Evolutionary conservation across 2,113 vertebrate species (phyloP).

Genomic region (Murina feae): DNA sequence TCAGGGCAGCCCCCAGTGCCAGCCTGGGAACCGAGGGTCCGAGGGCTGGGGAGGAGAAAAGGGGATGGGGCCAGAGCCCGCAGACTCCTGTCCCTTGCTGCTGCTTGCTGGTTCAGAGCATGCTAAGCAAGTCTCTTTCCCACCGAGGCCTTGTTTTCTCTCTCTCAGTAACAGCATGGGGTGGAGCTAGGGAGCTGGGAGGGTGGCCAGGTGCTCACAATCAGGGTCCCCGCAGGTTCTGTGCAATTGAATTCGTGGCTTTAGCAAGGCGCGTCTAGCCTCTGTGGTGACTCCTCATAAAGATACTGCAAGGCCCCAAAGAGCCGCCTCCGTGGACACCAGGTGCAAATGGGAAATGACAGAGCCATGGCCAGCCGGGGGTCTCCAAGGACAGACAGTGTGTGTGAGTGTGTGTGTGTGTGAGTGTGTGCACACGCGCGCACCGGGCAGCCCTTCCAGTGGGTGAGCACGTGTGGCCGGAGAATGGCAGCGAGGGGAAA

Average conservation of each 20-base stretch:
- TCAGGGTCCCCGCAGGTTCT: background rate
- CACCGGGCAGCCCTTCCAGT: fast-evolving
- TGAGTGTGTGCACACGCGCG: no score
- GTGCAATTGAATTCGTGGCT: background rate
- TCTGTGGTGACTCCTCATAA: no score
- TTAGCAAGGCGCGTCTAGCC: fast-evolving
- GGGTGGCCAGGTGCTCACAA: background rate
- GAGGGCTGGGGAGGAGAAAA: background rate
- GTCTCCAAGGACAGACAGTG: background rate
- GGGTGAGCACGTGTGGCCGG: background rate
- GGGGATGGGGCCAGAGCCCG: no score
- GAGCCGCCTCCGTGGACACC: background rate
- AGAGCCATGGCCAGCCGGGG: background rate
- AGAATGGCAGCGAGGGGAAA: background rate
- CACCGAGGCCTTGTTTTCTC: fast-evolving
- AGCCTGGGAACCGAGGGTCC: background rate
- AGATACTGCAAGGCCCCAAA: background rate
- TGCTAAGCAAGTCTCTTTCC: background rate
- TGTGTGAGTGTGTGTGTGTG: no score
- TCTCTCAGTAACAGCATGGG: background rate
- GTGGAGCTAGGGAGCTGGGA: background rate
- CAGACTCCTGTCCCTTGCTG: background rate
- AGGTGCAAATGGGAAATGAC: background rate
- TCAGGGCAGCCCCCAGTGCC: no score
- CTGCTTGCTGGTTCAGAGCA: background rate